These are phyloP conservation scores for Vidua chalybeata DNA, from an alignment of 2,113 vertebrate species.

Conservation along the genomic window DNA sequence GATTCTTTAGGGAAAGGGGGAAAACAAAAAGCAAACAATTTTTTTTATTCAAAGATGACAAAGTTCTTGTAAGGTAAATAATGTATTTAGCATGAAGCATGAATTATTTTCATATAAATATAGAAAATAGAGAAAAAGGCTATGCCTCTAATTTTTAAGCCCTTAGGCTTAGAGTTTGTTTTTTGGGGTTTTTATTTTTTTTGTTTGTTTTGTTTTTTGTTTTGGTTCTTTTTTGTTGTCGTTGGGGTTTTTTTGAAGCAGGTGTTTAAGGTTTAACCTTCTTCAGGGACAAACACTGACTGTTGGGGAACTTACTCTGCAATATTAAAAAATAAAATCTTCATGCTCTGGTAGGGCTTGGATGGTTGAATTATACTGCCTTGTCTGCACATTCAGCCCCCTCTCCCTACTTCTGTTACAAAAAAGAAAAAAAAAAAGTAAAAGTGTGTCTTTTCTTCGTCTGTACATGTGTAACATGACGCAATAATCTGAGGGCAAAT, in stretches of 20 bases:
- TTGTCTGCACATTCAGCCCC: constrained; percentile 82
- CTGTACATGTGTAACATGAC: constrained; percentile 82
- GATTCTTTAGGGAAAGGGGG: constrained; percentile 78
- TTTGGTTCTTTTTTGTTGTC: constrained; percentile 31
- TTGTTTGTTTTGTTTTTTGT: constrained; percentile 26
- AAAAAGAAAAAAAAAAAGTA: constrained; percentile 33
- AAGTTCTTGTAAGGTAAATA: constrained; percentile 98
- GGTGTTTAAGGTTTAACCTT: constrained; percentile 95
- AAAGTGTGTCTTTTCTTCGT: constrained; percentile 78
- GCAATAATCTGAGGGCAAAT: constrained; percentile 85
- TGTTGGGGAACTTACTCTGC: constrained; percentile 84
- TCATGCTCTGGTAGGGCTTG: constrained; percentile 81
- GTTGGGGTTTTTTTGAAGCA: constrained; percentile 83
- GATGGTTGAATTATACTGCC: constrained; percentile 80
- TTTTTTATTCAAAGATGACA: constrained; percentile 90
- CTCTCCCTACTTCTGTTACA: constrained; percentile 73
- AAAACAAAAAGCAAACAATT: constrained; percentile 82
- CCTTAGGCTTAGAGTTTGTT: constrained; percentile 85
- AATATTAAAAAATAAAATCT: constrained; percentile 81
- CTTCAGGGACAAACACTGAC: constrained; percentile 89
- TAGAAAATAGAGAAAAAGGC: constrained; percentile 94
- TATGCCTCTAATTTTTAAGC: constrained; percentile 96
- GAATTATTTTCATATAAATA: constrained; percentile 99
- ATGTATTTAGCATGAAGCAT: constrained; percentile 99
- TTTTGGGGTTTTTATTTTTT: constrained; percentile 4